Base-by-base conservation (phyloP, 2,888 invertebrate genomes). In the Phortica okadai region DNA sequence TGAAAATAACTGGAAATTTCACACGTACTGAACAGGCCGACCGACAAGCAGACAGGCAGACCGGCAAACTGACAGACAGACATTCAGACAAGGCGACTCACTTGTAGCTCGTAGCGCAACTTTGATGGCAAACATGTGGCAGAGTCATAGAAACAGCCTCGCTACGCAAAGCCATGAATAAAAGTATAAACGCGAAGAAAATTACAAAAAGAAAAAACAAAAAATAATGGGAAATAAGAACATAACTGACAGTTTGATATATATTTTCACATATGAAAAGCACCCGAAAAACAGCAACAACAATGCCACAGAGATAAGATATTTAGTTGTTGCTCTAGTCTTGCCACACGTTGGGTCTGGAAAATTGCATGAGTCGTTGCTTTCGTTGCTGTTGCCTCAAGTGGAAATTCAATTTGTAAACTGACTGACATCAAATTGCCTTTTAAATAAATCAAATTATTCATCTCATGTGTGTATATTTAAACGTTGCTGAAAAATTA, bases 401-500 rank as follows among this genome's bases (percentile, higher is more conserved):
- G 70, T 54, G 70, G 70, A 72, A 72, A 72, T 72, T 72, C 70
- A 72, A 72, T 72, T 72, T 72, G 70, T 56, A 72, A 54, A 72
- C 70, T 75, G 69, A 75, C 74, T 78, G 75, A 62, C 77, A 81
- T 81, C 76, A 77, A 78, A 58, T 58, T 74, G 81, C 77, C 77
- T 78, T 78, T 75, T 79, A 80, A 77, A 78, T 80, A 70, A 76
- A 78, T 80, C 67, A 73, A 77, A 79, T 76, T 80, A 74, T 25
- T 45, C 45, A 21, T 16, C 16, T 21, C 1, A 56, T 14, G 21
- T 62, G 16, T 21, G 1, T 7, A 21, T 42, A 41, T 72, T 72
- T 72, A 33, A 72, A 72, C 54, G 14, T 7, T 62, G 21, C 10
- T 25, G 16, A 62, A 50, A 54, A 54, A 54, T 54, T 54, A 10